Base-by-base conservation (phyloP, 92 coral and sea anemone genomes). In the Porites lobata region DNA sequence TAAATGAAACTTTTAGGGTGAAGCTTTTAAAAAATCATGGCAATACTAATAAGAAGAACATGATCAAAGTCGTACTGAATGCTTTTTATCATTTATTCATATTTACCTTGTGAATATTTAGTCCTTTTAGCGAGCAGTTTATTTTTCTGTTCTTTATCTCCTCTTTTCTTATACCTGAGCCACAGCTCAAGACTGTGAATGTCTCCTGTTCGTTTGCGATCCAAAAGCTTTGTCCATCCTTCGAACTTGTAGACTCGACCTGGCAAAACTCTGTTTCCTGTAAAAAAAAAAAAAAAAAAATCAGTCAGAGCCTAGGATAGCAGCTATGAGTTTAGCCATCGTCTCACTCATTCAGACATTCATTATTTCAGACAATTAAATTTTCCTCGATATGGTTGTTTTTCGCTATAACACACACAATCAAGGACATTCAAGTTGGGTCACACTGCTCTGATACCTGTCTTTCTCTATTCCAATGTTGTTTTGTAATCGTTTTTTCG, bases 141-240 rank as follows among this genome's bases (percentile, higher is more conserved):
- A n/a, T 50, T 86, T 50, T 83, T 56, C 51, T 88, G 89, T 69
- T 65, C 75, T 43, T 89, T 91, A 17, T 88, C 79, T 18, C 83
- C 92, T 47, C 98, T 90, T 76, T 85, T 95, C 77, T 90, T 94
- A 20, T 85, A 80, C 18, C 96, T 86, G 69, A 93, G 51, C 98
- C 98, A 95, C 3, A 95, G 91, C 79, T 95, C 98, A 59, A 95
- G 81, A 18, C 92, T 95, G 81, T 95, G 96, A 32, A 93, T 50
- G 78, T 95, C 96, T 10, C 87, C 88, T 6, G 96, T 95, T 54
- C 64, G 77, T 78, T 93, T 68, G 50, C 84, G 86, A 78, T 95
- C 96, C 50, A 95, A 82, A 21, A 93, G 92, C 75, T 69, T 86
- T 8, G 98, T 95, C 95, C 95, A 95, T 26, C 98, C 98, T 5